phyloP scores from a whole-genome alignment of 2,888 invertebrate species.

The Isoperla grammatica region DNA sequence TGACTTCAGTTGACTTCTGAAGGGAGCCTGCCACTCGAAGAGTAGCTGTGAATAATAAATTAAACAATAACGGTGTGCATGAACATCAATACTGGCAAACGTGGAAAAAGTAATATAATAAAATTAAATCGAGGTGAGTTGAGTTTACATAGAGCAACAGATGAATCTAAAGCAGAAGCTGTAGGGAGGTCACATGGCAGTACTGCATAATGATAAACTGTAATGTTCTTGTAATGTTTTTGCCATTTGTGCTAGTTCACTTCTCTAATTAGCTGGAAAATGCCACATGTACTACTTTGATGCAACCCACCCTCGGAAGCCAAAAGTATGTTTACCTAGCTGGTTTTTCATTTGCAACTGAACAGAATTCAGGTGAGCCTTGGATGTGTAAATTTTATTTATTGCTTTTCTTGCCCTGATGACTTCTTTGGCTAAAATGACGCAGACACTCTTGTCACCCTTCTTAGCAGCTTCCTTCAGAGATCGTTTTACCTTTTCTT shows the following conservation, averaged over 20 bases:
- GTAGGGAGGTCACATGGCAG: too few species aligned
- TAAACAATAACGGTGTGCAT: too few species aligned
- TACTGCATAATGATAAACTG: too few species aligned
- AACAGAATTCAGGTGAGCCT: slow-evolving; percentile 95
- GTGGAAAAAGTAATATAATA: too few species aligned
- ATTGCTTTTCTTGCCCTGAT: slow-evolving; percentile 82
- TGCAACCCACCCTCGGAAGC: too few species aligned
- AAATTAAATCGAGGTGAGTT: too few species aligned
- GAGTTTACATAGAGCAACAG: too few species aligned
- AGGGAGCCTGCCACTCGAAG: slow-evolving; percentile 88
- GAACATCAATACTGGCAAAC: neutral
- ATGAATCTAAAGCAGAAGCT: too few species aligned
- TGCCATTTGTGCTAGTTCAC: too few species aligned
- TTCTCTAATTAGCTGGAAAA: too few species aligned
- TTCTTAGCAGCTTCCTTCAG: slow-evolving; percentile 95
- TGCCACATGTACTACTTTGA: too few species aligned
- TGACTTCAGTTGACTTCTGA: slow-evolving; percentile 95
- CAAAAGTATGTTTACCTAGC: slow-evolving; percentile 68
- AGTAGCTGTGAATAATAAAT: slow-evolving; percentile 71
- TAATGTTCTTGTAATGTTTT: too few species aligned
- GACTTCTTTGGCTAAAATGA: slow-evolving; percentile 89
- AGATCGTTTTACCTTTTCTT: slow-evolving; percentile 90
- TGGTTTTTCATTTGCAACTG: slow-evolving; percentile 98
- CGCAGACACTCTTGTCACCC: slow-evolving; percentile 89
- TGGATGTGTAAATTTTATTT: slow-evolving; percentile 88